A percentile compares a stretch with the other conserved stretches of the same genome.
These are phyloP conservation scores for Protosalanx chinensis DNA, from an alignment of 2,797 vertebrate species.

Conservation along the genomic window DNA sequence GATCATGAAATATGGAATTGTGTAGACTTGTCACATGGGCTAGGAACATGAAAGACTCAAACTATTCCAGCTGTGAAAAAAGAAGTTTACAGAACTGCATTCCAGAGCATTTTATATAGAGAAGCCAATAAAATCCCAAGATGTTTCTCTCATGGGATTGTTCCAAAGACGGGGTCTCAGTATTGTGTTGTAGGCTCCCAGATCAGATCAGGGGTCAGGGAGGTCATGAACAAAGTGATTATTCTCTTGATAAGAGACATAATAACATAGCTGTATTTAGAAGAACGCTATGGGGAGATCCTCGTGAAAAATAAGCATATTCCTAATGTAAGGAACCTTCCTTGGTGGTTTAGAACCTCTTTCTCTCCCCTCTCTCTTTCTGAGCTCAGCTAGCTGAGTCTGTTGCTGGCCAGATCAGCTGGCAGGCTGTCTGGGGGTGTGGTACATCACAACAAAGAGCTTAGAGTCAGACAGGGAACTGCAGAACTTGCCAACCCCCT, in stretches of 20 bases:
- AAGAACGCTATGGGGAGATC: background rate
- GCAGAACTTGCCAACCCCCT: slow-evolving; percentile 44
- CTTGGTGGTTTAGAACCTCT: background rate
- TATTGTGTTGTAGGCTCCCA: background rate
- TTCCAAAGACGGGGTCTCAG: background rate
- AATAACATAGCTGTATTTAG: background rate
- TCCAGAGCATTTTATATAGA: background rate
- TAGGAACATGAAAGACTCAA: slow-evolving; percentile 4
- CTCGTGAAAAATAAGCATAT: background rate
- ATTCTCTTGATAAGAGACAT: background rate
- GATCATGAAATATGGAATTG: background rate
- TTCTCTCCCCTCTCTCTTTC: slow-evolving; percentile 28
- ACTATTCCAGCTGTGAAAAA: slow-evolving; percentile 2
- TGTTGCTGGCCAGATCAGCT: slow-evolving; percentile 72
- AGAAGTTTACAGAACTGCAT: background rate
- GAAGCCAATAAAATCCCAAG: background rate
- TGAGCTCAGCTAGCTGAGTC: slow-evolving; percentile 63
- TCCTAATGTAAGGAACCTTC: background rate
- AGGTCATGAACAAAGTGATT: background rate
- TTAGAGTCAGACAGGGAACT: slow-evolving; percentile 51
- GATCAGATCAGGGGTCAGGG: background rate
- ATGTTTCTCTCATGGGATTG: background rate
- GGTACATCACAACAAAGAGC: slow-evolving; percentile 66
- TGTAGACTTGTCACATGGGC: background rate
- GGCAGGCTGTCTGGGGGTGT: slow-evolving; percentile 61